These are phyloP conservation scores for Physeter macrocephalus DNA, from an alignment of 2,113 vertebrate genomes.

Conservation along the genomic window DNA sequence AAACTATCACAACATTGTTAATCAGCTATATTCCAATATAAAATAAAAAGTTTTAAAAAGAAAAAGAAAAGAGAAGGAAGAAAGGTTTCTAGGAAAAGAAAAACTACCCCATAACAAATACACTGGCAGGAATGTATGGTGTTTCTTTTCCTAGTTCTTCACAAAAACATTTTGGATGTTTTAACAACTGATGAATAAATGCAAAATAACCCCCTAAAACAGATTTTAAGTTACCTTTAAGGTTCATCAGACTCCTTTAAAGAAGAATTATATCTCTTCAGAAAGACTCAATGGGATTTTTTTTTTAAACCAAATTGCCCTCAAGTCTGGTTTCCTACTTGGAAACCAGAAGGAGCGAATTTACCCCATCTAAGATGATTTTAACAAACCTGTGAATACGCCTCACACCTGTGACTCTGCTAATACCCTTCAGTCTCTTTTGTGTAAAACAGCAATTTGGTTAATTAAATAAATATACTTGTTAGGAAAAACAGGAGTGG, in stretches of 20 bases:
- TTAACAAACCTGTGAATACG: background rate
- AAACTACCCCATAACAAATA: background rate
- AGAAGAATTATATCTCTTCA: background rate
- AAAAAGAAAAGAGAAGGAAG: background rate
- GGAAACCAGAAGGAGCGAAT: background rate
- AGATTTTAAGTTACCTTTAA: background rate
- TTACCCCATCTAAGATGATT: background rate
- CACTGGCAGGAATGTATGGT: background rate
- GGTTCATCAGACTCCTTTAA: background rate
- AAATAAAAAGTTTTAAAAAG: no score
- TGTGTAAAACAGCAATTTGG: background rate
- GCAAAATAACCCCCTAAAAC: background rate
- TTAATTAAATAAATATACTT: conserved; percentile 8
- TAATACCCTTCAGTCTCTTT: background rate
- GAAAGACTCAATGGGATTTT: background rate
- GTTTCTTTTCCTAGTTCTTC: background rate
- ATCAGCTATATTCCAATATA: no score
- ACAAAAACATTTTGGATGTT: background rate
- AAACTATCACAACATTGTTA: no score
- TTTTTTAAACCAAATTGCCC: background rate
- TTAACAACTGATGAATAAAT: background rate
- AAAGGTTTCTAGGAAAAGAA: background rate
- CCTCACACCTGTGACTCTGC: background rate
- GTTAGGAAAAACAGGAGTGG: background rate
- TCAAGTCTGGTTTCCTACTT: background rate